Percentiles rank a stretch among this genome's conserved stretches.
These are phyloP conservation scores for Apoderus coryli DNA, from an alignment of 2,888 invertebrate species.

Conservation along the genomic window DNA sequence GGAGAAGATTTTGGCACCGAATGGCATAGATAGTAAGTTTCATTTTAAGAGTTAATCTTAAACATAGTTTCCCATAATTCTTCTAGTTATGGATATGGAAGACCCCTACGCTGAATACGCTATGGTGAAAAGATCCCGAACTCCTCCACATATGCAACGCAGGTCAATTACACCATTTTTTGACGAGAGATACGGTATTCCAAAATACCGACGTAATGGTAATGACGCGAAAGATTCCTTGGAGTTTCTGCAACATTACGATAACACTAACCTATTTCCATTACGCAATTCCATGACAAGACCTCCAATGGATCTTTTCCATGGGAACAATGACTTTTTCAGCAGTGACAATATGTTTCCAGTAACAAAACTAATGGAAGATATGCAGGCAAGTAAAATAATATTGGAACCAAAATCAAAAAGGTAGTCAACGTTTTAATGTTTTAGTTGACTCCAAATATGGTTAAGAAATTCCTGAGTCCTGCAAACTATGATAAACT, in stretches of 20 bases:
- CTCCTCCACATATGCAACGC: constrained; percentile 31
- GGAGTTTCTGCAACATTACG: too few relatives aligned
- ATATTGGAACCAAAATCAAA: neutral
- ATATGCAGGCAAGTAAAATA: constrained; percentile 15
- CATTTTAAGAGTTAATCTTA: constrained; percentile 11
- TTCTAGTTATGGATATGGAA: constrained; percentile 27
- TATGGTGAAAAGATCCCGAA: constrained; percentile 26
- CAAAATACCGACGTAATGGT: constrained; percentile 11
- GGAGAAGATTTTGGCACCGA: constrained; percentile 37
- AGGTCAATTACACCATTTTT: constrained; percentile 21
- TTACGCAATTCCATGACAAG: too few relatives aligned
- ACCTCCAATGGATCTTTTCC: too few relatives aligned
- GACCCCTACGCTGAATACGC: constrained; percentile 28
- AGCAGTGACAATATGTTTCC: constrained; percentile 16
- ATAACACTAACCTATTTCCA: too few relatives aligned
- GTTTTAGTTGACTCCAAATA: constrained; percentile 20
- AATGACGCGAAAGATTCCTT: constrained; percentile 25
- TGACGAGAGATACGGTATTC: constrained; percentile 15
- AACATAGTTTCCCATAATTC: constrained; percentile 7
- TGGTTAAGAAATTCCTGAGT: constrained; percentile 23
- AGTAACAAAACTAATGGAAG: constrained; percentile 22
- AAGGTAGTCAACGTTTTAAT: constrained; percentile 1
- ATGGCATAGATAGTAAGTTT: constrained; percentile 31
- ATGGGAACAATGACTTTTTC: too few relatives aligned
- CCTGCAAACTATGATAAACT: constrained; percentile 22